A percentile compares a stretch with the other conserved stretches of the same genome.
These are phyloP conservation scores for Ia io DNA, from an alignment of 2,113 vertebrate genomes.

Conservation along the genomic window DNA sequence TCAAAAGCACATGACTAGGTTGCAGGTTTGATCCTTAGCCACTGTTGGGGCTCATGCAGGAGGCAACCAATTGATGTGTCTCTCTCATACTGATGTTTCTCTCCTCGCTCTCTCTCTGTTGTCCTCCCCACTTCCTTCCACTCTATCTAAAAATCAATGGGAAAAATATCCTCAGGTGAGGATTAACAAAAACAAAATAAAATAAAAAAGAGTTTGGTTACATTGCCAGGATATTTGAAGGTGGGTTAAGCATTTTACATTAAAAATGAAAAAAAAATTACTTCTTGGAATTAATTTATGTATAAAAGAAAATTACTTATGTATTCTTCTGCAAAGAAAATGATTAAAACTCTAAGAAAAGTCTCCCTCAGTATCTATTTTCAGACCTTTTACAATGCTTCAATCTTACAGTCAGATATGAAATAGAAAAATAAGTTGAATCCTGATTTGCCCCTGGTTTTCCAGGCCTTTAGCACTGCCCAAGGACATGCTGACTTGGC, in stretches of 20 bases:
- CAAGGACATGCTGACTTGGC: background rate
- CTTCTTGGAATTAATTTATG: conserved; percentile 18
- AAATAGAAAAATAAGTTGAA: background rate
- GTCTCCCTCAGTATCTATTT: background rate
- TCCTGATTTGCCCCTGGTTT: background rate
- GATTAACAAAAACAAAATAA: too few species aligned
- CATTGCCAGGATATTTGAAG: background rate
- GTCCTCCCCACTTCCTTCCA: too few species aligned
- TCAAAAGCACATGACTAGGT: too few species aligned
- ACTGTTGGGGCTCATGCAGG: too few species aligned
- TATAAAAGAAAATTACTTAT: background rate
- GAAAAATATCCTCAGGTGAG: too few species aligned
- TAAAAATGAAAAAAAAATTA: background rate
- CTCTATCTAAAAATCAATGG: too few species aligned
- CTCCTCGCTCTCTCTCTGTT: too few species aligned
- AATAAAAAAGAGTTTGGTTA: background rate
- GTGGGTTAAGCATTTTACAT: background rate
- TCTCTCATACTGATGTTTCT: too few species aligned
- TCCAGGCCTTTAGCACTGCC: background rate
- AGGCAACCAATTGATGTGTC: too few species aligned
- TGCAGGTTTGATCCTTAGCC: too few species aligned
- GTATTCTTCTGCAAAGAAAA: background rate
- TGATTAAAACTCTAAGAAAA: background rate
- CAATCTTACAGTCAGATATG: background rate
- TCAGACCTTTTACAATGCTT: conserved; percentile 4